Conservation (phyloP, 2,113 vertebrate genomes). For the Lepus europaeus region DNA sequence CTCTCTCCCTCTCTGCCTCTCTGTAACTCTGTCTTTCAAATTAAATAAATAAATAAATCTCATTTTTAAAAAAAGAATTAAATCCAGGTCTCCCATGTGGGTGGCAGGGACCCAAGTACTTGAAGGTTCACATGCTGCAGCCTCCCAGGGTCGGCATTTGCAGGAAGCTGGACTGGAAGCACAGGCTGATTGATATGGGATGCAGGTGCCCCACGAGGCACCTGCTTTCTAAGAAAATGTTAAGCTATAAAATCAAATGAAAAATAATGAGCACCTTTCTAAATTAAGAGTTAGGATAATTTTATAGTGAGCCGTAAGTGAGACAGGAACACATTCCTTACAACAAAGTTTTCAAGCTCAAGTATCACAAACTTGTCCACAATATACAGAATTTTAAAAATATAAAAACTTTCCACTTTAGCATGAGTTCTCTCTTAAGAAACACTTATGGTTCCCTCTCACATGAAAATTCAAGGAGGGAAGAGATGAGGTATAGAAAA, state of each 20-base stretch:
- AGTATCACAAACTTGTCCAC: background rate
- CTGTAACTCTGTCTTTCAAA: no score
- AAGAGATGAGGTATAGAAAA: background rate
- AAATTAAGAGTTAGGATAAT: background rate
- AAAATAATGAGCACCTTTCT: background rate
- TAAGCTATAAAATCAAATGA: background rate
- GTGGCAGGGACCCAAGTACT: no score
- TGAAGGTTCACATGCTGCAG: no score
- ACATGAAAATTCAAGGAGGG: constrained; percentile 29
- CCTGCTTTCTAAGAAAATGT: background rate
- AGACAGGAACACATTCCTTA: background rate
- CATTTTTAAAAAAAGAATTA: no score
- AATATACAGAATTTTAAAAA: background rate
- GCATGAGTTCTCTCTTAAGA: background rate
- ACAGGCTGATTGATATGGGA: no score
- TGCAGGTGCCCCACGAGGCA: background rate
- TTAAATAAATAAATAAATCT: no score
- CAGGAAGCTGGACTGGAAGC: no score
- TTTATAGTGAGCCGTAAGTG: background rate
- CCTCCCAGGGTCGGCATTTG: no score
- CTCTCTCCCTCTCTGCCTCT: no score
- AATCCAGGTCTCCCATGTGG: no score
- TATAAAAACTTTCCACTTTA: background rate
- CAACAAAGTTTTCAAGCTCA: constrained; percentile 19
- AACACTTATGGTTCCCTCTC: constrained; percentile 12